Base-by-base conservation (phyloP, 2,888 invertebrate genomes). In the Chaetoderma sp. region DNA sequence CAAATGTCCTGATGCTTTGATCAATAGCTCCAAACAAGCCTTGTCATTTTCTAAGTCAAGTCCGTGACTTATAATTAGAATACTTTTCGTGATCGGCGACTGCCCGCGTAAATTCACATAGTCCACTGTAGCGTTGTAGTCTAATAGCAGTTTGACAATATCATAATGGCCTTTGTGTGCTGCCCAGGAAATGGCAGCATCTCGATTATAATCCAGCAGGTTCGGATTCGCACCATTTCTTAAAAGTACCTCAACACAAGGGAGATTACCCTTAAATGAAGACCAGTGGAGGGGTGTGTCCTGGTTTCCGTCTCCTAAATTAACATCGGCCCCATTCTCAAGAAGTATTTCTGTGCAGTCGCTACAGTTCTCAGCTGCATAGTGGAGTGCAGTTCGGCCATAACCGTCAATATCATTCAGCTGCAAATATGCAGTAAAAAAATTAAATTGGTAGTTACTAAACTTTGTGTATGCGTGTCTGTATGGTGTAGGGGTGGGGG, bases 211-310 rank as follows among this genome's bases (percentile, higher is more conserved):
- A 65, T 86, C 84, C n/a, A 69, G 36, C 1, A 76, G 77, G 65
- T 85, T 78, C 0, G 81, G 79, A 44, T 75, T 52, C 2, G 85
- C 84, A 10, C 84, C 83, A 36, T 76, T 52, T 58, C 80, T 77
- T 4, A 85, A 73, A 10, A 86, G 70, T 0, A 78, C 28, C 52
- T 75, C 73, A 1, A 83, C 82, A 71, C 83, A 82, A 1, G 65
- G 67, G 13, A 75, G 68, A 49, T 81, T 80, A 70, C 83, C 80
- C 70, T 84, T 85, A 65, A 81, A 84, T n/a, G 83, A 75, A 0
- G 86, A 85, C 86, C 85, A 86, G 73, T 86, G 86, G 4, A 86
- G 71, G 0, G 86, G 78, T 0, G 84, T 84, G 73, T 83, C 82
- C 6, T 68, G 65, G 61, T 85, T 84, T 4, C 78, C 79, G 58